Evolutionary conservation across 2,797 vertebrate species (phyloP).

Genomic region (Clarias pachynema): DNA sequence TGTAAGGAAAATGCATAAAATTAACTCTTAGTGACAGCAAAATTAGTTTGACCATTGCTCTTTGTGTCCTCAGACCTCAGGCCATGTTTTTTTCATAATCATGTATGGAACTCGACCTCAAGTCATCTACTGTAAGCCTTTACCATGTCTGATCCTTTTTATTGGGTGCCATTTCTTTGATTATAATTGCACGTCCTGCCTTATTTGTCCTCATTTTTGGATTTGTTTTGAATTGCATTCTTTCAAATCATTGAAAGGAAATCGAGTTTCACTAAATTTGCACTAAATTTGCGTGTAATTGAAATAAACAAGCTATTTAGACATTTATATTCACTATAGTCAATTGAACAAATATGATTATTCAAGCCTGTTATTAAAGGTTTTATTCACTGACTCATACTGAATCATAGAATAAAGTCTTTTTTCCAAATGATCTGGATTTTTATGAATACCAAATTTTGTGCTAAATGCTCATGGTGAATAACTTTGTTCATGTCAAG

Average conservation of each 20-base stretch:
- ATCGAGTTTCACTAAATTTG: neutral
- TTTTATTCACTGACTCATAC: neutral
- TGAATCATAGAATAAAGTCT: neutral
- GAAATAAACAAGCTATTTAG: neutral
- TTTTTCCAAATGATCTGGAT: neutral
- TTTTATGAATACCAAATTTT: neutral
- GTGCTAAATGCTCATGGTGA: neutral
- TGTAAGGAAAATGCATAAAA: neutral
- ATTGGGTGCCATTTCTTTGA: neutral
- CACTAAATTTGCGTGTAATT: neutral
- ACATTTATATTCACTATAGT: neutral
- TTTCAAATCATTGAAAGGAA: neutral
- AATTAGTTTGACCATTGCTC: neutral
- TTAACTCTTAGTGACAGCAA: neutral
- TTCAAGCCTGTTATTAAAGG: neutral
- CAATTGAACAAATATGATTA: neutral
- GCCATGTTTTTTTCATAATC: neutral
- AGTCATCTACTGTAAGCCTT: neutral
- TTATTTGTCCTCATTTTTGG: neutral
- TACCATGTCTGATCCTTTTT: neutral
- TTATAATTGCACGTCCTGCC: neutral
- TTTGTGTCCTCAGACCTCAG: neutral
- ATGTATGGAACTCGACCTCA: neutral
- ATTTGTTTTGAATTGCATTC: neutral
- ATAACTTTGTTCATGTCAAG: neutral